Percentiles rank a stretch among this genome's conserved stretches.
These are phyloP conservation scores for Drosophila melanosoma DNA, from an alignment of 2,888 invertebrate genomes.

Conservation along the genomic window DNA sequence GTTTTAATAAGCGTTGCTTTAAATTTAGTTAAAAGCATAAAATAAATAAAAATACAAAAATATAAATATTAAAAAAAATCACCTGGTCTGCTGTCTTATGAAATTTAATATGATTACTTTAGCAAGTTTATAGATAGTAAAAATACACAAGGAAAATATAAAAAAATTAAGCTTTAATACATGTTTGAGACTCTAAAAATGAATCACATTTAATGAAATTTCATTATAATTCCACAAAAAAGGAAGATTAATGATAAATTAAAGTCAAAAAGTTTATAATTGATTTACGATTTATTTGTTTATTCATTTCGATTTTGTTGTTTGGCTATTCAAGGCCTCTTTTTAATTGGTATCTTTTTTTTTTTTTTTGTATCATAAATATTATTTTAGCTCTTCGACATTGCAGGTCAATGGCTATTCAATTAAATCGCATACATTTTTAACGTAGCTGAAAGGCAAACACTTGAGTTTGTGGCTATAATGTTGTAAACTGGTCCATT, in stretches of 20 bases:
- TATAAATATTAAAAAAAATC: not conserved
- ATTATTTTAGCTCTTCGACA: constrained; percentile 5
- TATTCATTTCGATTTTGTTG: not conserved
- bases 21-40: not conserved
- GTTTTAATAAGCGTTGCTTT: not conserved
- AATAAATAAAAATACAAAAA: not conserved
- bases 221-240: not conserved
- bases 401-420: constrained; percentile 48
- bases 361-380: not conserved
- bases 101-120: not conserved
- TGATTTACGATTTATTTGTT: not conserved
- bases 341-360: constrained; percentile 1
- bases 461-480: constrained; percentile 34
- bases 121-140: not conserved
- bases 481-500: constrained; percentile 60
- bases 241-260: not conserved
- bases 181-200: not conserved
- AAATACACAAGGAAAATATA: not conserved
- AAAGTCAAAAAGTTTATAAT: not conserved
- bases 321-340: not conserved
- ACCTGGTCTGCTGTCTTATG: not conserved
- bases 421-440: constrained; percentile 59
- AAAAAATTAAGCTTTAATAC: not conserved
- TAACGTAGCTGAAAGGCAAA: constrained; percentile 50
- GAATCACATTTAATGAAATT: not conserved